Evolutionary conservation across 2,888 invertebrate species (phyloP), one percentile per base, ranked within the genome.

Genomic region (Anagyrus pseudococci): DNA sequence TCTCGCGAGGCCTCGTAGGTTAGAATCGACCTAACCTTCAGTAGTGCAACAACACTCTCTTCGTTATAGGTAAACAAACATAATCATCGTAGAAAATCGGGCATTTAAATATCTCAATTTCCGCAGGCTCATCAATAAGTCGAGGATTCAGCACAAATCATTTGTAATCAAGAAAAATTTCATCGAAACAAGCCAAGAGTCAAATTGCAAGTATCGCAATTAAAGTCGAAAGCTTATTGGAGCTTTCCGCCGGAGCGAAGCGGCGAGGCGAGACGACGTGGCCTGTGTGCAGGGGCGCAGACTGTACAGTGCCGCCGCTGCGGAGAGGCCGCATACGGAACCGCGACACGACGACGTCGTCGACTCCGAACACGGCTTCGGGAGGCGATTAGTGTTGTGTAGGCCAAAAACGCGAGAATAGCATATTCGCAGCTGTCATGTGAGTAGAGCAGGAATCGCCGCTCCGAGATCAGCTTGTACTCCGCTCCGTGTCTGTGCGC

Each of bases 241-340:
- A 20, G 40, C 20, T 29, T 59, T 59, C 63, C 55, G 29, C 29
- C 13, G 22, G 55, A 59, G 46, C 56, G 26, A 33, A 20, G 19
- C 33, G n/a, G 20, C 33, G 33, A 53, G 33, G 15, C 33, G 17
- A 43, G 48, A 25, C 63, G 58, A 63, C 63, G 63, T 63, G 63
- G 63, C 63, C n/a, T n/a, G n/a, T n/a, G n/a, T 23, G 46, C 17
- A 10, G 8, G 13, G 4, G 4, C n/a, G n/a, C n/a, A n/a, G n/a
- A n/a, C n/a, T n/a, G n/a, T n/a, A n/a, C n/a, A n/a, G n/a, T n/a
- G n/a, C n/a, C n/a, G n/a, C n/a, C n/a, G n/a, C n/a, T n/a, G n/a
- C n/a, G n/a, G n/a, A n/a, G n/a, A n/a, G n/a, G n/a, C n/a, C n/a
- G n/a, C n/a, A n/a, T n/a, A n/a, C n/a, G n/a, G n/a, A n/a, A n/a